Percentiles rank a stretch among this genome's conserved stretches.
These are phyloP conservation scores for Zygogramma bicolorata DNA, from an alignment of 2,888 invertebrate genomes.

Conservation along the genomic window DNA sequence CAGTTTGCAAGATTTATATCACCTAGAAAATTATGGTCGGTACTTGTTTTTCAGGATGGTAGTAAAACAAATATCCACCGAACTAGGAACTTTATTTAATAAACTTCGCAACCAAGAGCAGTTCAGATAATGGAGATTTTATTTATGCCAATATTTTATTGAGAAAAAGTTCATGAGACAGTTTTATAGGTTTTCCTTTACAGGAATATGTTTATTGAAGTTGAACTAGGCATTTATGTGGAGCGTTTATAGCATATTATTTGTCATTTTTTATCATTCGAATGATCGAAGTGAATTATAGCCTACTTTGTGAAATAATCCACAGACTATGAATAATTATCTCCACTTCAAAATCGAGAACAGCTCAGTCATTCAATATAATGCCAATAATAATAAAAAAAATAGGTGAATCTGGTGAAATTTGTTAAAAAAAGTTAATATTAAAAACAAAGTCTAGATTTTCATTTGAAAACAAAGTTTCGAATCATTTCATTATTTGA, in stretches of 20 bases:
- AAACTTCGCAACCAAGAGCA: conserved; percentile 10
- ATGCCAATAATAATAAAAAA: no score
- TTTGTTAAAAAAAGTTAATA: no score
- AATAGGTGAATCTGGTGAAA: no score
- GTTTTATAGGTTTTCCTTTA: conserved; percentile 37
- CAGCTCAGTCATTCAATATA: no score
- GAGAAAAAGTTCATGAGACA: conserved; percentile 34
- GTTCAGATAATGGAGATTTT: conserved; percentile 26
- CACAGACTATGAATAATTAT: no score
- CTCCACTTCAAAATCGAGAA: no score
- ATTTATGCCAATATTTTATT: conserved; percentile 34
- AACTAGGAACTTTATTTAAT: conserved; percentile 16
- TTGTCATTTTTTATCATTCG: not conserved
- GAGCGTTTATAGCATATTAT: not conserved
- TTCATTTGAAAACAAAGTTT: no score
- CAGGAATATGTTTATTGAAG: conserved; percentile 21
- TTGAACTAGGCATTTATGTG: conserved; percentile 12
- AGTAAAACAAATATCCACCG: not conserved
- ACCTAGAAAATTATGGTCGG: not conserved
- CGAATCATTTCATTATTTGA: no score
- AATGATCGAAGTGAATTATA: not conserved
- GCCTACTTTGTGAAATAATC: not conserved
- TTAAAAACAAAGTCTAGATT: no score
- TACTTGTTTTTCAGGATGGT: not conserved
- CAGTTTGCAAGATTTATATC: not conserved